Conservation (phyloP, 2,113 vertebrate genomes). For the Eulacestoma nigropectus region DNA sequence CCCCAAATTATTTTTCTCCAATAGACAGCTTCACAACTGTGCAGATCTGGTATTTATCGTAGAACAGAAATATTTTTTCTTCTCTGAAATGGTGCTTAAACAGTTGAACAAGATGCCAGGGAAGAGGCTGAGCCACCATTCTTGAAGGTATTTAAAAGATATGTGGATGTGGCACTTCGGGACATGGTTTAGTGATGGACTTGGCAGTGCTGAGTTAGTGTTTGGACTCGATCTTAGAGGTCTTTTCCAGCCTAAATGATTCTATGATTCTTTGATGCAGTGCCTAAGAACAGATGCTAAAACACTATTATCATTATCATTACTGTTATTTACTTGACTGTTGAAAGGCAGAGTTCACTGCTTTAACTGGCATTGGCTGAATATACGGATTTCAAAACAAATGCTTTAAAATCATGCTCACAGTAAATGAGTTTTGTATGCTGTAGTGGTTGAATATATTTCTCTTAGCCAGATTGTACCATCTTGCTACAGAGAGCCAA, state of each 20-base stretch:
- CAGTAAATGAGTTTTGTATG: neutral
- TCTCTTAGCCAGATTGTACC: neutral
- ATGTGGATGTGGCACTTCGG: too few species aligned
- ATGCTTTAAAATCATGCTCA: neutral
- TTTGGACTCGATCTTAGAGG: neutral
- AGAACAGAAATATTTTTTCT: neutral
- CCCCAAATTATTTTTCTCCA: neutral
- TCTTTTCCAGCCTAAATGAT: neutral
- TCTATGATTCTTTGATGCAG: neutral
- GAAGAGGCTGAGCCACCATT: neutral
- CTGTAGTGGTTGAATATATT: neutral
- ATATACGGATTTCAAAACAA: neutral
- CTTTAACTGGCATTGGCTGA: neutral
- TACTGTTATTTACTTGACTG: neutral
- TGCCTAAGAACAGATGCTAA: neutral
- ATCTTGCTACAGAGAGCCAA: neutral
- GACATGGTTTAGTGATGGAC: neutral
- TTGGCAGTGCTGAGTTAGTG: neutral
- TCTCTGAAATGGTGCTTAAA: neutral
- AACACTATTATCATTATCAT: neutral
- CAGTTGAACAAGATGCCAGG: neutral
- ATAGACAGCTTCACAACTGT: neutral
- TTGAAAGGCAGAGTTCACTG: neutral
- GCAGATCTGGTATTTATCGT: neutral
- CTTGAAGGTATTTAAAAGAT: neutral